Conservation (phyloP, 2,888 invertebrate genomes). For the Microplitis manilae region DNA sequence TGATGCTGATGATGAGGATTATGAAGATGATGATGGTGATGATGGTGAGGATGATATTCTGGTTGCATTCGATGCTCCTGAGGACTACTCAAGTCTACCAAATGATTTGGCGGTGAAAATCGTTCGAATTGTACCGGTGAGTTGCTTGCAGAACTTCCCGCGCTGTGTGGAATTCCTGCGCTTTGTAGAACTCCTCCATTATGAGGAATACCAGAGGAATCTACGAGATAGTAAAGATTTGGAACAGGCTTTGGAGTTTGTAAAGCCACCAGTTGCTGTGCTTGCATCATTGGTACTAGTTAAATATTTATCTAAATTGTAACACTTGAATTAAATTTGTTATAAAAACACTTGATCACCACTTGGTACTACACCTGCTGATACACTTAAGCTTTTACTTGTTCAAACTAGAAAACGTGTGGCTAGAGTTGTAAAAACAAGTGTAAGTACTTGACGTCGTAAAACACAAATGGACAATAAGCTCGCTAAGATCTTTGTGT, state of each 20-base stretch:
- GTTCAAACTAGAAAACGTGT: not conserved
- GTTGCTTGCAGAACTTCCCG: slow-evolving; percentile 65
- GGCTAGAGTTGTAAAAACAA: not conserved
- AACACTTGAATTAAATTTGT: slow-evolving; percentile 5
- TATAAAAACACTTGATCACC: slow-evolving; percentile 19
- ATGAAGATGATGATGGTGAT: slow-evolving; percentile 19
- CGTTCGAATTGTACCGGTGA: slow-evolving; percentile 63
- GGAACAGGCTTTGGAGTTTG: slow-evolving; percentile 44
- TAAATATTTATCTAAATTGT: not conserved
- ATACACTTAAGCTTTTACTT: slow-evolving; percentile 4
- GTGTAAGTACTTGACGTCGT: not conserved
- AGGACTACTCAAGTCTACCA: slow-evolving; percentile 64
- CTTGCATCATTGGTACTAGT: slow-evolving; percentile 55
- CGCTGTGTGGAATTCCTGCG: slow-evolving; percentile 63
- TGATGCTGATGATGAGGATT: not conserved
- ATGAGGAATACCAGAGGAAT: slow-evolving; percentile 61
- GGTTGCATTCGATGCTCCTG: slow-evolving; percentile 56
- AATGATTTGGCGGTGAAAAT: slow-evolving; percentile 61
- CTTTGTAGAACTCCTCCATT: slow-evolving; percentile 60
- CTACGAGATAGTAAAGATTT: slow-evolving; percentile 56
- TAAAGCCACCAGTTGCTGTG: slow-evolving; percentile 54
- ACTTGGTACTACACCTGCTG: not conserved
- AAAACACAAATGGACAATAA: not conserved
- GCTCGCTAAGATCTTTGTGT: not conserved
- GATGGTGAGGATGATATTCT: slow-evolving; percentile 48